phyloP scores from a whole-genome alignment of 2,797 vertebrate species.

The Hydrophis major region DNA sequence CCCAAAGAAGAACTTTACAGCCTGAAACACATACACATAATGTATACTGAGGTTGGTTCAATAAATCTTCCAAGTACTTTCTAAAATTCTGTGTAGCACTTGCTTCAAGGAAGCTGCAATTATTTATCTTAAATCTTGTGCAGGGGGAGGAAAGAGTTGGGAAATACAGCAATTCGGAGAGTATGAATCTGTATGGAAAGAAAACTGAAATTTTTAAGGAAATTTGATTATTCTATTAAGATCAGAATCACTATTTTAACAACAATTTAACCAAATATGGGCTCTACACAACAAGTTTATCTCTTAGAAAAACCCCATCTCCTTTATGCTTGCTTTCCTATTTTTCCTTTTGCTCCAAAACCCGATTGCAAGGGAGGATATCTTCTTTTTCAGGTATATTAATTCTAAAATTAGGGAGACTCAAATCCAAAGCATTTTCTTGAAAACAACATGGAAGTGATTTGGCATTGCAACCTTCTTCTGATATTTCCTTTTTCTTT shows the following conservation, averaged over 20 bases:
- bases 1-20: slow-evolving; percentile 10
- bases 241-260: background rate
- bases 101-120: background rate
- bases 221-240: background rate
- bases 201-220: background rate
- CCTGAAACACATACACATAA: background rate
- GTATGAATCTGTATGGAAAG: background rate
- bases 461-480: background rate
- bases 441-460: background rate
- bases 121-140: background rate
- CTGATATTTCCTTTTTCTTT: background rate
- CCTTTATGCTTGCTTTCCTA: background rate
- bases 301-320: background rate
- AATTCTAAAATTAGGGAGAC: background rate
- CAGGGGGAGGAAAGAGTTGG: background rate
- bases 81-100: background rate
- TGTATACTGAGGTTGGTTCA: background rate
- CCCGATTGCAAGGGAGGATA: background rate
- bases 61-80: slow-evolving; percentile 12
- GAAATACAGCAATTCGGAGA: background rate
- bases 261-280: background rate
- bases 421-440: background rate
- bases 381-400: background rate
- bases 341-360: background rate
- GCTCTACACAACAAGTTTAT: background rate